Evolutionary conservation across 2,888 invertebrate species (phyloP).

Genomic region (Tenthredo scrophulariae): DNA sequence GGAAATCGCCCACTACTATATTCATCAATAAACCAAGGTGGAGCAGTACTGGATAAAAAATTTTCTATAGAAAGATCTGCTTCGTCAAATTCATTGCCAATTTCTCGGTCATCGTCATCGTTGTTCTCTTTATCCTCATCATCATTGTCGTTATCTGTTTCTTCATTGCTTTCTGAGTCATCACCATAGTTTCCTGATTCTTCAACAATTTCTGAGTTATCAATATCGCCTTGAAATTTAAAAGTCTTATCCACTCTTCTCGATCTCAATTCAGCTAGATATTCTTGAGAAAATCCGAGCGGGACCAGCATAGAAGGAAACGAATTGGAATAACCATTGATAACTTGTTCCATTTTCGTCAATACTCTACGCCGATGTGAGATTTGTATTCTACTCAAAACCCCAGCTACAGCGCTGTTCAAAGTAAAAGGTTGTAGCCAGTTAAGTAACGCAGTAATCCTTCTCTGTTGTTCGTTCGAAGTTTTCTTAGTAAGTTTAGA

Average conservation of each 20-base stretch:
- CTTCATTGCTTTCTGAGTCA: slow-evolving; percentile 61
- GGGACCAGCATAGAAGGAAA: slow-evolving; percentile 82
- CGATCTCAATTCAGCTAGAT: slow-evolving; percentile 53
- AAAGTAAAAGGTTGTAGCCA: slow-evolving; percentile 88
- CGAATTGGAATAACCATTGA: slow-evolving; percentile 83
- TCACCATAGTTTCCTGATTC: slow-evolving; percentile 59
- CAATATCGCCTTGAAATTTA: slow-evolving; percentile 66
- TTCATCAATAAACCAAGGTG: slow-evolving; percentile 83
- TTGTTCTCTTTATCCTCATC: slow-evolving; percentile 60
- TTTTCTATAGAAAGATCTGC: slow-evolving; percentile 37
- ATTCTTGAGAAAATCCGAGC: slow-evolving; percentile 76
- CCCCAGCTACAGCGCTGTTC: slow-evolving; percentile 85
- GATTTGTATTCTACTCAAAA: slow-evolving; percentile 83
- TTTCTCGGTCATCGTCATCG: slow-evolving; percentile 66
- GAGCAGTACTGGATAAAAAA: slow-evolving; percentile 59
- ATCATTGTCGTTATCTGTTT: slow-evolving; percentile 54
- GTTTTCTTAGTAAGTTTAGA: slow-evolving; percentile 80
- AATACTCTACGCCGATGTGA: slow-evolving; percentile 80
- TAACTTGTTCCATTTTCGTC: slow-evolving; percentile 82
- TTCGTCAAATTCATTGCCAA: slow-evolving; percentile 59
- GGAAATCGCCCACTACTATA: slow-evolving; percentile 83
- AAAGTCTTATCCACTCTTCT: slow-evolving; percentile 58
- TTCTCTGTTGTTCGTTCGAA: slow-evolving; percentile 83
- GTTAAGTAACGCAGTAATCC: slow-evolving; percentile 85
- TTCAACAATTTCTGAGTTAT: slow-evolving; percentile 57